Evolutionary conservation across 2,888 invertebrate species (phyloP), one percentile per base, ranked within the genome.

Genomic region (Bellardia bayeri): DNA sequence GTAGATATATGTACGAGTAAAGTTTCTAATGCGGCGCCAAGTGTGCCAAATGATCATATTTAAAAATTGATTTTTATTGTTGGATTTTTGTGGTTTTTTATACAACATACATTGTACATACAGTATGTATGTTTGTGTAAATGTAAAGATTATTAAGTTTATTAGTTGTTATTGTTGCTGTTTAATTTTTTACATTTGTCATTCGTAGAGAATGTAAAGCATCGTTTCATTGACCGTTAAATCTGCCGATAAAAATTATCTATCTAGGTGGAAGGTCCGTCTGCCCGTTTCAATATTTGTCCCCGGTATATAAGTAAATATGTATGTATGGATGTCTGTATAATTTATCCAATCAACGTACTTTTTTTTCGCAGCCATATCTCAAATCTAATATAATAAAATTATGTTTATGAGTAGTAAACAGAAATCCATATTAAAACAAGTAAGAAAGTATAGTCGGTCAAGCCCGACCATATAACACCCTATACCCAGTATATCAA

Each of bases 11-110:
- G 4, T 79, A 14, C 14, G 8, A 16, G n/a, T 54, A 56, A 54
- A 51, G 63, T 79, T 74, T 85, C 87, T 86, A 88, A 87, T 75
- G 64, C 87, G 89, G 89, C 89, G 89, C 89, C 89, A 89, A 88
- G 81, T 89, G 87, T 88, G 86, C 75, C 86, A 89, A 88, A 76
- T 81, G 82, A 76, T 88, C 82, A 71, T 79, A 72, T 63, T 54
- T 66, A 63, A 61, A 84, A 54, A 61, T 68, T 68, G 23, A 54
- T 61, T 72, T 78, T 56, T 68, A 33, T 42, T 68, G 58, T 74
- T 68, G 16, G 69, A 83, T 71, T 83, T 76, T 83, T 76, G 66
- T 82, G 82, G 75, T 82, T 74, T 42, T 58, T 9, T 40, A 9
- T 63, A 14, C 33, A 33, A n/a, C 37, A 37, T 37, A 37, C 6